Evolutionary conservation across 35 echinoderm and acorn worm species (phyloP).

Genomic region (Apostichopus californicus): DNA sequence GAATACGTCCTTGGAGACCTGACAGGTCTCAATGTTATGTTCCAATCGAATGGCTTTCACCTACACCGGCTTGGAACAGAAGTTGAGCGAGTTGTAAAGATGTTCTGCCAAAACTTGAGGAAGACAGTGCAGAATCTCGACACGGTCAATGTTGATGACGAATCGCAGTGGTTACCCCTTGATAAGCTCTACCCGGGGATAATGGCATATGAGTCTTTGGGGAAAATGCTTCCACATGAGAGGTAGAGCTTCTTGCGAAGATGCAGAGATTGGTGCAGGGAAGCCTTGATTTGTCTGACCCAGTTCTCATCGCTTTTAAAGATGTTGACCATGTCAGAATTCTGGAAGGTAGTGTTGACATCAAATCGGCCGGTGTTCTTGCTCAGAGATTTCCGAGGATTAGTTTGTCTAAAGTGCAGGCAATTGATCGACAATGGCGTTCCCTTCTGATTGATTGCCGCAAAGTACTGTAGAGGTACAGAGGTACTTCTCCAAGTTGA

Average conservation of each 20-base stretch:
- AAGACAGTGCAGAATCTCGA: not conserved
- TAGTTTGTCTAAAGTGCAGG: not conserved
- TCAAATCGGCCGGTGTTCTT: constrained; percentile 31
- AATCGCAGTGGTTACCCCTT: constrained; percentile 27
- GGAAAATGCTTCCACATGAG: constrained; percentile 31
- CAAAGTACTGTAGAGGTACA: constrained; percentile 57
- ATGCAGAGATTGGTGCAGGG: constrained; percentile 47
- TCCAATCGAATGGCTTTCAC: constrained; percentile 45
- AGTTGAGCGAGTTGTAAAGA: constrained; percentile 25
- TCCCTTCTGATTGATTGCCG: constrained; percentile 33
- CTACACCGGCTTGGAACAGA: constrained; percentile 35
- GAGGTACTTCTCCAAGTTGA: constrained; percentile 42
- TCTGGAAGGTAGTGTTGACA: constrained; percentile 7
- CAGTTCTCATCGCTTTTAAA: constrained; percentile 29
- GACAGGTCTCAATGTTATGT: constrained; percentile 38
- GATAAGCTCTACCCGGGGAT: constrained; percentile 42
- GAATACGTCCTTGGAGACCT: constrained; percentile 47
- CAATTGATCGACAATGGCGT: constrained; percentile 52
- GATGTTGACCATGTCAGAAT: constrained; percentile 40
- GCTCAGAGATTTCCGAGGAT: constrained; percentile 21
- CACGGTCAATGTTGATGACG: constrained; percentile 13
- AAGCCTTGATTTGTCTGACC: constrained; percentile 34
- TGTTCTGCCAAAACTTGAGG: constrained; percentile 40
- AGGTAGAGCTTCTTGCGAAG: constrained; percentile 29
- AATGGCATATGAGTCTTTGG: not conserved